phyloP scores from a whole-genome alignment of 2,888 invertebrate genomes.

The Idaea biselata region DNA sequence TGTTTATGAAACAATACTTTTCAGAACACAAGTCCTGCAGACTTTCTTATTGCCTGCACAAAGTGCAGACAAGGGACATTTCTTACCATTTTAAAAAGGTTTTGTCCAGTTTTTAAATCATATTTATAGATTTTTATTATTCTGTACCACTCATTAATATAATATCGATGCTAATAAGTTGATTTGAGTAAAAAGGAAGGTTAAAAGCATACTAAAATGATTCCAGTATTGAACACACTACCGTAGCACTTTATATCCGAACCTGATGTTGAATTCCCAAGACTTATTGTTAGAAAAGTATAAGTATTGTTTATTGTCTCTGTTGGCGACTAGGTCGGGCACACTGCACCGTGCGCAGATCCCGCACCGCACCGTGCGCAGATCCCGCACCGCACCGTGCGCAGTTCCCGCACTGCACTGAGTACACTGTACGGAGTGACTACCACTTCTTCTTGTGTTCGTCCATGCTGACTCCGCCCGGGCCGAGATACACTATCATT shows the following conservation, averaged over 20 bases:
- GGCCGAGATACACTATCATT: constrained; percentile 98
- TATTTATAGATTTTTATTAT: no score
- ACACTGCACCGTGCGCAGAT: no score
- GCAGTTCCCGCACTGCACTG: constrained; percentile 31
- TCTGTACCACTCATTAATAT: no score
- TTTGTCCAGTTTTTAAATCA: no score
- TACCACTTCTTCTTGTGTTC: constrained; percentile 99
- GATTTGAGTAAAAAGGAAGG: no score
- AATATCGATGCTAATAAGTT: no score
- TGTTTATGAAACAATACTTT: neutral
- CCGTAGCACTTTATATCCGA: neutral
- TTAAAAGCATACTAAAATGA: no score
- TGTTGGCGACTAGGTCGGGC: neutral
- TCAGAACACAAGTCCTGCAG: neutral
- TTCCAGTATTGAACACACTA: no score
- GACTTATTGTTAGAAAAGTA: neutral
- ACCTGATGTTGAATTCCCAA: neutral
- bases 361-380: no score
- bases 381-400: no score
- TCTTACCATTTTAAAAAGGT: no score
- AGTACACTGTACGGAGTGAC: constrained; percentile 33
- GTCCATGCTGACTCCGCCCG: constrained; percentile 99
- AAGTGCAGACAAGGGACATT: neutral
- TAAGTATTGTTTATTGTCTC: neutral
- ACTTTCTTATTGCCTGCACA: neutral